phyloP scores from a whole-genome alignment of 2,113 vertebrate species.

The Thryonomys swinderianus region DNA sequence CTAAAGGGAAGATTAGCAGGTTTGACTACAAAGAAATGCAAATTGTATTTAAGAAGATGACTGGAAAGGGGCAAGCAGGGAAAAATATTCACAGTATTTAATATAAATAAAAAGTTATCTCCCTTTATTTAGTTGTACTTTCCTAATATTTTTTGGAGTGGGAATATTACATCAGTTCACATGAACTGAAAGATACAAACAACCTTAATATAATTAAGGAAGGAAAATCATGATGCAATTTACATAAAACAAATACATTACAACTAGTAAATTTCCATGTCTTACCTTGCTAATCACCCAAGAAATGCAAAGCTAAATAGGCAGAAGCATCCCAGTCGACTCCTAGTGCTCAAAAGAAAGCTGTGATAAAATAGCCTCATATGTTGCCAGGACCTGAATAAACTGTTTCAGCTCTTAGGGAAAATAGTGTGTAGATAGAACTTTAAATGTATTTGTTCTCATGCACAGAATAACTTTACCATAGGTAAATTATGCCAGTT shows the following conservation, averaged over 20 bases:
- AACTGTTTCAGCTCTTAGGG: background rate
- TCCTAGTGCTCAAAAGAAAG: background rate
- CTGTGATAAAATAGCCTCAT: background rate
- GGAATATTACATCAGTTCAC: background rate
- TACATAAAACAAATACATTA: background rate
- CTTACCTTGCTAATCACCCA: background rate
- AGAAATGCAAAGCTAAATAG: constrained; percentile 6
- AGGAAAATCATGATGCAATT: background rate
- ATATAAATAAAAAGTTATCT: background rate
- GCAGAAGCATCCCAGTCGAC: background rate
- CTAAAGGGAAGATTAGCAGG: constrained; percentile 32
- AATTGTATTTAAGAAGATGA: constrained; percentile 38
- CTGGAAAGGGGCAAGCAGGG: background rate
- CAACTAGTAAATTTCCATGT: background rate
- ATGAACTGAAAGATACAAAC: background rate
- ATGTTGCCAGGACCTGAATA: background rate
- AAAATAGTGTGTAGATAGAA: background rate
- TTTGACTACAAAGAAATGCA: constrained; percentile 37
- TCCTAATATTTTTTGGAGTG: constrained; percentile 4
- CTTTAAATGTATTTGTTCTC: background rate
- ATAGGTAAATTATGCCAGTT: background rate
- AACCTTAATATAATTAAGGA: background rate
- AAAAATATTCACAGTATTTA: constrained; percentile 30
- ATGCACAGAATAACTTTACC: constrained; percentile 12
- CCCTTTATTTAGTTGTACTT: background rate